Evolutionary conservation across 2,113 vertebrate species (phyloP).

Genomic region (Alethe castanea): DNA sequence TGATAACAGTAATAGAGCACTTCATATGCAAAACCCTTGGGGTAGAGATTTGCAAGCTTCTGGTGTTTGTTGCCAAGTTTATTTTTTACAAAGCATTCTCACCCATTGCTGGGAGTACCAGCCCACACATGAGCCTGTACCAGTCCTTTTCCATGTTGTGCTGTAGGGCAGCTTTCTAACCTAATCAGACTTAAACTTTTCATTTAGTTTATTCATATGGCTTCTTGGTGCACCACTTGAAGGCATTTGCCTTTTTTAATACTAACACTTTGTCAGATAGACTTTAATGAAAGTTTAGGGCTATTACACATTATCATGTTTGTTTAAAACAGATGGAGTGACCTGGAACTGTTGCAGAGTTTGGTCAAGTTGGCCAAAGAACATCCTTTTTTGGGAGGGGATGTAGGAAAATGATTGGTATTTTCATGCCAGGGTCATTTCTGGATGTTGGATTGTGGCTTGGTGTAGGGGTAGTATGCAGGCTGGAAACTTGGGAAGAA

Average conservation of each 20-base stretch:
- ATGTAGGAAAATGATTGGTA: not conserved
- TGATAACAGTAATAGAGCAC: conserved; percentile 31
- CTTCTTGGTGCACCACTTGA: not conserved
- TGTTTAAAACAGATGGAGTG: not conserved
- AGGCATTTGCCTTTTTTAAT: not conserved
- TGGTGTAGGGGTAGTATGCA: not conserved
- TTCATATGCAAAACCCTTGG: conserved; percentile 43
- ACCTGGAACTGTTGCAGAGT: not conserved
- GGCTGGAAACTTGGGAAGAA: not conserved
- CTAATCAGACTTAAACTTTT: not conserved
- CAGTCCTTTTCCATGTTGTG: not conserved
- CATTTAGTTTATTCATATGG: not conserved
- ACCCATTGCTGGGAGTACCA: not conserved
- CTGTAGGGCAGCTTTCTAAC: not conserved
- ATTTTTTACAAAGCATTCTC: not conserved
- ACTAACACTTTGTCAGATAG: not conserved
- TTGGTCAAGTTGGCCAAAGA: not conserved
- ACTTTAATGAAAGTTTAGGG: not conserved
- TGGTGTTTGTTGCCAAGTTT: conserved; percentile 12
- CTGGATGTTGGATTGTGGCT: not conserved
- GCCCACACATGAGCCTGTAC: not conserved
- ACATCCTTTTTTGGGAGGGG: not conserved
- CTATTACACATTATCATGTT: not conserved
- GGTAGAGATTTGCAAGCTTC: conserved; percentile 32
- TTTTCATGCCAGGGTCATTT: not conserved